Evolutionary conservation across 2,797 vertebrate genomes (phyloP), one percentile per base, ranked within the genome.

Genomic region (Taenioides sp.): DNA sequence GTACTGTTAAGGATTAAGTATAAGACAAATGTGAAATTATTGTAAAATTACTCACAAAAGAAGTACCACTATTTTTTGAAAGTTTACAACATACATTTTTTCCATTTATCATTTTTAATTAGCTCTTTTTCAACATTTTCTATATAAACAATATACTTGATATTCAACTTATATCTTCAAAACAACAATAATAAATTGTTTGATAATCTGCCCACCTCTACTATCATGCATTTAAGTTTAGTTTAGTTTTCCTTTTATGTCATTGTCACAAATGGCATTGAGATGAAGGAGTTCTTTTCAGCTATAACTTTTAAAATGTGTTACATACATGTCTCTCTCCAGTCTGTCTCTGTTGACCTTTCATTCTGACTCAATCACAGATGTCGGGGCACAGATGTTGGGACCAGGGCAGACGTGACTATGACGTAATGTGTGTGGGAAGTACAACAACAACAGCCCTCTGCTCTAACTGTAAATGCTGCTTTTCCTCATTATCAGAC

Each of bases 311-410:
- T 55, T 55, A 22, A 55, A 55, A 57, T 23, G 11, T 4, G 3
- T 12, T 4, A 57, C 11, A 57, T 57, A 72, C 76, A 71, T 70
- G 52, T 58, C 58, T 11, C 73, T 69, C 50, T 28, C 57, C 72
- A 75, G 74, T 84, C 76, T 73, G 27, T 87, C 71, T 84, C 77
- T 63, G 25, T 67, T 90, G 85, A 92, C 90, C 90, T 90, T 88
- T 90, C 74, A 55, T 18, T 75, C 61, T 70, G 77, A 70, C 78
- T 88, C 84, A 3, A 6, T 59, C 57, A 28, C 57, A 59, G 57
- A 84, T 86, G 84, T 84, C 80, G 81, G 69, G 77, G 75, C 82
- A 69, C 88, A 88, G 84, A 89, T 88, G 88, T 87, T 82, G 67
- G 86, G 84, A 80, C 64, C 69, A 55, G 72, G 75, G 76, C 70